These are phyloP conservation scores for Mycetomoellerius zeteki DNA, from an alignment of 1,140 invertebrate genomes.

Conservation along the genomic window DNA sequence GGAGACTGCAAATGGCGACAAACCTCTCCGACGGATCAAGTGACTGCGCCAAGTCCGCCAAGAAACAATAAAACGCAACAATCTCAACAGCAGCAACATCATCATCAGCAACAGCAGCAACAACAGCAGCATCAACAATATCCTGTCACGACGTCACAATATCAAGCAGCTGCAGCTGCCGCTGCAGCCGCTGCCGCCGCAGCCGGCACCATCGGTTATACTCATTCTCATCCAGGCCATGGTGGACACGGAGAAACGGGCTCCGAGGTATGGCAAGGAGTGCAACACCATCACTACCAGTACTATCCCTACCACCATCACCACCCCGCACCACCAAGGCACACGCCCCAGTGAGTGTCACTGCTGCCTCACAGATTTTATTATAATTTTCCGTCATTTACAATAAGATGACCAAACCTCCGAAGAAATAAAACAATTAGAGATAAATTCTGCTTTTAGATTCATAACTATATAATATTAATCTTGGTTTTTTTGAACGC, in stretches of 20 bases:
- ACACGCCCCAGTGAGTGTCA: conserved; percentile 89
- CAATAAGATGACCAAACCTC: conserved; percentile 2
- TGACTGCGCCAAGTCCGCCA: conserved; percentile 80
- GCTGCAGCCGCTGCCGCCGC: conserved; percentile 74
- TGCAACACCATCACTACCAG: conserved; percentile 89
- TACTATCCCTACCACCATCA: conserved; percentile 90
- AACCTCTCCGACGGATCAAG: conserved; percentile 80
- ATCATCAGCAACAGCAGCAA: conserved; percentile 76
- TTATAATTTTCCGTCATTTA: conserved; percentile 67
- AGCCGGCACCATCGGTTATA: conserved; percentile 74
- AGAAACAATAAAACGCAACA: conserved; percentile 80
- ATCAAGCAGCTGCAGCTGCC: conserved; percentile 80
- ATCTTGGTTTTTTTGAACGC: not conserved
- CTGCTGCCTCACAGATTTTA: conserved; percentile 81
- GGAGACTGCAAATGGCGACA: conserved; percentile 87
- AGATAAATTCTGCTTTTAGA: not conserved
- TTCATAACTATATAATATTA: not conserved
- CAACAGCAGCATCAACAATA: conserved; percentile 77
- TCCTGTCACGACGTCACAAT: conserved; percentile 82
- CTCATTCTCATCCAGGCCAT: conserved; percentile 77
- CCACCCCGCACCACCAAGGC: conserved; percentile 88
- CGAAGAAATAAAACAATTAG: not conserved
- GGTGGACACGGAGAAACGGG: conserved; percentile 81
- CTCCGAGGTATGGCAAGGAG: conserved; percentile 90
- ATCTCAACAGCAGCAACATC: conserved; percentile 76